Evolutionary conservation across 2,888 invertebrate genomes (phyloP), one percentile per base, ranked within the genome.

Genomic region (Lymantria monacha): DNA sequence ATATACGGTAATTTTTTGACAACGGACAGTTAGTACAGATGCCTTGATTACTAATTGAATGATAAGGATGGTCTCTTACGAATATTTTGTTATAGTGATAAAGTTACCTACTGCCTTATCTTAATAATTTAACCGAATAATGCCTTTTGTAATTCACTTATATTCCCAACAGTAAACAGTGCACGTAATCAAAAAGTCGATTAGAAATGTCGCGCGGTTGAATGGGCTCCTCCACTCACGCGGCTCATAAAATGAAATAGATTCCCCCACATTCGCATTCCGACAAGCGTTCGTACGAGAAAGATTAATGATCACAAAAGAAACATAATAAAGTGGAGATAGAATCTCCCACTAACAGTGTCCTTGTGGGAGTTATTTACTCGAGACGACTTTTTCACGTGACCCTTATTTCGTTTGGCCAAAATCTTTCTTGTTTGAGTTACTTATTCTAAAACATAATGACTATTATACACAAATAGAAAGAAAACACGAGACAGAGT

Each of bases 301-400:
- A 90, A 91, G 91, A 91, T 91, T 91, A 91, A 91, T 91, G 91
- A 90, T 90, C 91, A 89, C 90, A 91, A 90, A 91, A 90, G 89
- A 89, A 91, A 91, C 90, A 90, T 90, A 91, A 91, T 90, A 91
- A 90, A 89, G 83, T 85, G 83, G 82, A 90, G 90, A 91, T 91
- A 89, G 87, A 85, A 91, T 91, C 90, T 90, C 76, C 89, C 87
- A 87, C 90, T 90, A 89, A 89, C 90, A 85, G 90, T 89, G 90
- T 91, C 90, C 89, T 90, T 90, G 90, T 74, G 90, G 87, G 88
- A 88, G 87, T 87, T 89, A 90, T 90, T 90, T 90, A 87, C 87
- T 88, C 70, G 78, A 76, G 77, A 79, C 84, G 83, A 84, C 84
- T 88, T 89, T 89, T 88, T 88, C 87, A 84, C 85, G 79, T 85